Evolutionary conservation across 2,113 vertebrate species (phyloP), one percentile per base, ranked within the genome.

Genomic region (Muntiacus reevesi): DNA sequence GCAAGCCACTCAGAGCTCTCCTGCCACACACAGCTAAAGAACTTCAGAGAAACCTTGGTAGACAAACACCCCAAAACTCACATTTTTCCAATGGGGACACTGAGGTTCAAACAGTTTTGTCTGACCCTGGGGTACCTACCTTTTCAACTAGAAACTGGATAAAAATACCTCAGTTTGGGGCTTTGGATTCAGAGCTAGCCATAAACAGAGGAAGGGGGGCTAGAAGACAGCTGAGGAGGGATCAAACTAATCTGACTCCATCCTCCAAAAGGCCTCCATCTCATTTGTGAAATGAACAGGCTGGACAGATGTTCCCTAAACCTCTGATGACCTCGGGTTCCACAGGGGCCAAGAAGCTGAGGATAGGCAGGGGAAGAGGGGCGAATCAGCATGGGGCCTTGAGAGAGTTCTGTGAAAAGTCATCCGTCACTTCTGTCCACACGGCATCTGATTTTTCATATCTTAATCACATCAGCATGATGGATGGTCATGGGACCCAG

Each of bases 391-490:
- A 50, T 21, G 43, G 36, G 52, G 28, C 52, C 57, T 7, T 9
- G 27, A 25, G 86, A 23, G 74, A 62, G 17, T 30, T 50, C 86
- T 88, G 17, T 36, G 43, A 60, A 47, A 16, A 28, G 45, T 92
- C 88, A 86, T 93, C 87, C 40, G 54, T 91, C 91, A 95, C 50
- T 50, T 83, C 40, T 50, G 64, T 52, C 87, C 71, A 27, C 1
- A 1, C 0, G 2, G 85, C 93, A 96, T 94, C 96, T 97, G 91
- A 52, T 27, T 94, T 84, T 87, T 92, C 87, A 33, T 88, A 87
- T 83, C 82, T 93, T 96, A 97, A 97, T 96, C 43, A 1, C 19
- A 84, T 96, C 94, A 91, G 86, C 30, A 11, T 97, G 97, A 97
- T 93, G 96, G 95, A 97, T 97, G 89, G 93, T 30, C 13, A 0